Percentiles rank a stretch among this genome's conserved stretches.
Conservation (phyloP, 2,888 invertebrate genomes). For the Epinotia ramella region DNA sequence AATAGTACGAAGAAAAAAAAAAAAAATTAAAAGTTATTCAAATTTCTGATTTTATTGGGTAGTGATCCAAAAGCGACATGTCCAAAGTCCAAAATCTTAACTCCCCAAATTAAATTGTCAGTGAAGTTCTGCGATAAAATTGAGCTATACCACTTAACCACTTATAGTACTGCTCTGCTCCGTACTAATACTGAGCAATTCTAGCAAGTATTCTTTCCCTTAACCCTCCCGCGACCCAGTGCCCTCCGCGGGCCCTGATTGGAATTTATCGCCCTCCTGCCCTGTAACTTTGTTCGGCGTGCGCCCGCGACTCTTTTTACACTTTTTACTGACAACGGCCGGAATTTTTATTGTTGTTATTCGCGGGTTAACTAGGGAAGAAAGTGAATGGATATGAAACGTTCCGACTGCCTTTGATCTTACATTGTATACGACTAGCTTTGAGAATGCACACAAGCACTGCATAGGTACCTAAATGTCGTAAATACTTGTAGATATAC, state of each 20-base stretch:
- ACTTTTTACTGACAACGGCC: constrained; percentile 43
- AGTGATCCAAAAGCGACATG: too few relatives aligned
- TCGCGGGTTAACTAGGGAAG: constrained; percentile 32
- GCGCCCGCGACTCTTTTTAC: constrained; percentile 52
- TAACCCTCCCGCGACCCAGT: constrained; percentile 70
- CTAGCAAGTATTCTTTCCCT: constrained; percentile 48
- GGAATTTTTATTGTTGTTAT: constrained; percentile 43
- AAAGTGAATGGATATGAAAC: constrained; percentile 13
- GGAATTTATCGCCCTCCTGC: constrained; percentile 77
- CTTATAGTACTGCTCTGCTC: background rate
- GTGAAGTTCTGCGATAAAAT: too few relatives aligned
- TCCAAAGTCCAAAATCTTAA: too few relatives aligned
- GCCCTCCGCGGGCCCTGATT: constrained; percentile 75
- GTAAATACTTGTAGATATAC: too few relatives aligned
- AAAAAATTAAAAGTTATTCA: too few relatives aligned
- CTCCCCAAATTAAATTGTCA: too few relatives aligned
- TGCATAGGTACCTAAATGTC: background rate
- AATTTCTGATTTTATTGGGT: too few relatives aligned
- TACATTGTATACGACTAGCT: background rate
- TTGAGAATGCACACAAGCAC: background rate
- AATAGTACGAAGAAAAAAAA: too few relatives aligned
- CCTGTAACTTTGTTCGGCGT: constrained; percentile 64
- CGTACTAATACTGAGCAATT: background rate
- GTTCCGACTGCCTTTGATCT: background rate
- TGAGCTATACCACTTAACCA: too few relatives aligned